These are phyloP conservation scores for Amiota minor DNA, from an alignment of 2,888 invertebrate species.

Conservation along the genomic window DNA sequence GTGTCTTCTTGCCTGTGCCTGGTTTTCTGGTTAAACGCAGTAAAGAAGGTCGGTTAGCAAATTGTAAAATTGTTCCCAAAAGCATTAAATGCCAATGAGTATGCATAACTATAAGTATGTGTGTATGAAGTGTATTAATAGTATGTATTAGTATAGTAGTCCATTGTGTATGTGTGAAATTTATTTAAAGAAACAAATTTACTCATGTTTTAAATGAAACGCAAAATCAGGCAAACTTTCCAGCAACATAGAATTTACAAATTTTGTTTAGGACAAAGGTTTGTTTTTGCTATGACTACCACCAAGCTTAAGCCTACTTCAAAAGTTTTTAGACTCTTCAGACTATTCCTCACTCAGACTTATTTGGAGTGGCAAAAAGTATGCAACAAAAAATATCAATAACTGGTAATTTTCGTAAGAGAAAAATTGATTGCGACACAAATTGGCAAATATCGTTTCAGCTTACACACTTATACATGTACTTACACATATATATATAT, in stretches of 20 bases:
- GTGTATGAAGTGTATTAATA: not conserved
- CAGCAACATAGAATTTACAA: no score
- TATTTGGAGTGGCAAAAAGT: no score
- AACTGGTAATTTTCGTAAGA: no score
- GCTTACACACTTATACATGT: conserved; percentile 9
- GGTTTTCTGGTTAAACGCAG: not conserved
- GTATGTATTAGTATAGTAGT: not conserved
- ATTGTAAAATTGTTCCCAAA: conserved; percentile 20
- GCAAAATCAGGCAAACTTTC: not conserved
- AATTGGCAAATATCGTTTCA: conserved; percentile 19
- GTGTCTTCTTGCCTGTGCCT: not conserved
- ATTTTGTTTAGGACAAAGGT: not conserved
- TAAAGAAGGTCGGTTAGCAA: conserved; percentile 1
- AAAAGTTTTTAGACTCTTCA: not conserved
- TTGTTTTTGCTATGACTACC: not conserved
- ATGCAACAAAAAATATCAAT: no score
- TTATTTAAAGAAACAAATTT: conserved; percentile 5
- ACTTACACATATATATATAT: not conserved
- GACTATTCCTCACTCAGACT: no score
- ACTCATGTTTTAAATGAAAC: conserved; percentile 4
- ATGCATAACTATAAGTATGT: not conserved
- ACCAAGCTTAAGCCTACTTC: not conserved
- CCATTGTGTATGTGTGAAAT: not conserved
- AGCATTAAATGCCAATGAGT: conserved; percentile 19
- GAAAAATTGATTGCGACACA: conserved; percentile 11